A percentile compares a stretch with the other conserved stretches of the same genome.
phyloP scores from a whole-genome alignment of 2,888 invertebrate species.

The Trissolcus japonicus region DNA sequence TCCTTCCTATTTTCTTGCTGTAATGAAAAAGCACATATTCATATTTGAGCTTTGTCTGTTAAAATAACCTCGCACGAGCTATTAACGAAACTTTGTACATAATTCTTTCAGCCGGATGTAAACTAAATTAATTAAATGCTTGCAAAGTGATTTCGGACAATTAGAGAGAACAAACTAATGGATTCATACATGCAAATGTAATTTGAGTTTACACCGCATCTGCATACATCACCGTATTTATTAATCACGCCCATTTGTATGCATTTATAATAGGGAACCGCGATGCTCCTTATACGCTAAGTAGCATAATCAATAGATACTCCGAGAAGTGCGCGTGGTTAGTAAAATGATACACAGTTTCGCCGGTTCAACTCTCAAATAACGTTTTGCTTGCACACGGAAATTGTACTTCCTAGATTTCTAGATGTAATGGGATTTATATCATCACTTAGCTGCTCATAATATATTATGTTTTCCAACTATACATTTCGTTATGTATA shows the following conservation, averaged over 20 bases:
- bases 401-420: slow-evolving; percentile 11
- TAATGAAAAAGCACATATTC: no score
- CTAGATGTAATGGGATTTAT: slow-evolving; percentile 21
- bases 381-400: slow-evolving; percentile 24
- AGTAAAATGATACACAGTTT: slow-evolving; percentile 39
- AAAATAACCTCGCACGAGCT: background rate
- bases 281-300: slow-evolving; percentile 29
- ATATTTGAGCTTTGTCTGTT: background rate
- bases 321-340: slow-evolving; percentile 30
- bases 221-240: slow-evolving; percentile 27
- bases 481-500: background rate
- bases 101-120: slow-evolving; percentile 1
- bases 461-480: slow-evolving; percentile 6
- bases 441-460: slow-evolving; percentile 6
- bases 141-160: slow-evolving; percentile 29
- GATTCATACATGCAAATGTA: slow-evolving; percentile 30
- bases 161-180: slow-evolving; percentile 30
- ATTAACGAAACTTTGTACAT: slow-evolving; percentile 1
- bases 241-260: slow-evolving; percentile 40
- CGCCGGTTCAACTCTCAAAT: slow-evolving; percentile 24
- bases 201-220: slow-evolving; percentile 21
- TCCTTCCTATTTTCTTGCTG: background rate
- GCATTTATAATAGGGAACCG: slow-evolving; percentile 32
- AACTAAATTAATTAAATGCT: slow-evolving; percentile 28
- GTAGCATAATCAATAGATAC: slow-evolving; percentile 41